Base-by-base conservation (phyloP, 2,888 invertebrate genomes). In the Aphrophora alni region DNA sequence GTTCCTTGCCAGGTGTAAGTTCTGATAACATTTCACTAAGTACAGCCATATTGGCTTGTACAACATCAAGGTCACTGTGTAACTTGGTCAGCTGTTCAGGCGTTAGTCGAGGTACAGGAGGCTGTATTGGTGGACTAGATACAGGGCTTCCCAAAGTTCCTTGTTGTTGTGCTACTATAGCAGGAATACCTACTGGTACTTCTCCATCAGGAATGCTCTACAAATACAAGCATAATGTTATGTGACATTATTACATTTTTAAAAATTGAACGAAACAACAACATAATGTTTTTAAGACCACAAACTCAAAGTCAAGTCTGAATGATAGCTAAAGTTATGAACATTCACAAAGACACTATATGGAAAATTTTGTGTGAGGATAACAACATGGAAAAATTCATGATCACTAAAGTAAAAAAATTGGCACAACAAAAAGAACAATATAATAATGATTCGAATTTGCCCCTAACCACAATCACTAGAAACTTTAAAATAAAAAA, bases 21-120 rank as follows among this genome's bases (percentile, higher is more conserved):
- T 98, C 97, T 84, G 93, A 95, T 77, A 99, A 90, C 97, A 99
- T 98, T 89, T 99, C 99, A 78, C 95, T 94, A 89, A 99, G 93
- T 0, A 99, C 97, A 71, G 93, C 91, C 94, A 97, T 96, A 88
- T 98, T 98, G 84, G 95, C 95, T 86, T 96, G 95, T 8, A 99
- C 98, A 78, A 99, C 94, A 85, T 97, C 96, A 84, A 99, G 89
- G 89, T 99, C 99, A 1, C 95, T 94, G 85, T 95, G 95, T 80
- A 99, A 89, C 89, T 99, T 99, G 83, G 93, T 93, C 82, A 95
- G 90, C 88, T 98, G 98, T 82, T 97, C 97, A 51, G 95, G 93
- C 0, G 92, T 92, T 38, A 95, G 87, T 69, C 77, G 81, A 78
- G 77, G 75, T 80, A 75, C 38, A 38, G 71, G 27, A 25, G 44